phyloP scores from a whole-genome alignment of 1,140 invertebrate species.

The Dendrolimus kikuchii region DNA sequence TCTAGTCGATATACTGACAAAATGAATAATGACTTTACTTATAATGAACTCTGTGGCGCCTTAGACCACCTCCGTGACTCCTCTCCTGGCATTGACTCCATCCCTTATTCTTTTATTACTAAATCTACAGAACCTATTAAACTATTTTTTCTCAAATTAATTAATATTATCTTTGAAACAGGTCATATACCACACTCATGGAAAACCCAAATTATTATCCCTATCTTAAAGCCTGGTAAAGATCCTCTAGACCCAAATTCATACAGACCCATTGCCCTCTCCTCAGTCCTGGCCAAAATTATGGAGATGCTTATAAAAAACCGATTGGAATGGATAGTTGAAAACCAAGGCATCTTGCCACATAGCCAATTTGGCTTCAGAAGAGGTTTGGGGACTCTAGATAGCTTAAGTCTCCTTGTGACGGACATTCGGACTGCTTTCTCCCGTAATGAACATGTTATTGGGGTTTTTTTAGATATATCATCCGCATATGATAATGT shows the following conservation, averaged over 20 bases:
- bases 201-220: too few species aligned
- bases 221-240: too few species aligned
- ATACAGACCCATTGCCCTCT: too few species aligned
- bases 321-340: constrained; percentile 14
- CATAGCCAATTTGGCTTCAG: constrained; percentile 5
- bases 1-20: background rate
- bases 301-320: constrained; percentile 8
- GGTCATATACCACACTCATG: too few species aligned
- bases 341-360: constrained; percentile 9
- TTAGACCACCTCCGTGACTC: constrained; percentile 11
- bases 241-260: too few species aligned
- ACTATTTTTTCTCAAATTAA: constrained; percentile 4
- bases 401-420: too few species aligned
- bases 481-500: constrained; percentile 16
- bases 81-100: constrained; percentile 11
- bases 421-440: too few species aligned
- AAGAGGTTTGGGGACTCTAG: background rate
- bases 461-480: constrained; percentile 8
- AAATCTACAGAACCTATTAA: constrained; percentile 5
- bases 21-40: constrained; percentile 11
- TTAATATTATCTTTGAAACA: too few species aligned
- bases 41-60: constrained; percentile 9
- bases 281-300: too few species aligned
- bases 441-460: too few species aligned
- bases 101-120: constrained; percentile 16